Evolutionary conservation across 2,888 invertebrate species (phyloP), one percentile per base, ranked within the genome.

Genomic region (Chouioia cunea): DNA sequence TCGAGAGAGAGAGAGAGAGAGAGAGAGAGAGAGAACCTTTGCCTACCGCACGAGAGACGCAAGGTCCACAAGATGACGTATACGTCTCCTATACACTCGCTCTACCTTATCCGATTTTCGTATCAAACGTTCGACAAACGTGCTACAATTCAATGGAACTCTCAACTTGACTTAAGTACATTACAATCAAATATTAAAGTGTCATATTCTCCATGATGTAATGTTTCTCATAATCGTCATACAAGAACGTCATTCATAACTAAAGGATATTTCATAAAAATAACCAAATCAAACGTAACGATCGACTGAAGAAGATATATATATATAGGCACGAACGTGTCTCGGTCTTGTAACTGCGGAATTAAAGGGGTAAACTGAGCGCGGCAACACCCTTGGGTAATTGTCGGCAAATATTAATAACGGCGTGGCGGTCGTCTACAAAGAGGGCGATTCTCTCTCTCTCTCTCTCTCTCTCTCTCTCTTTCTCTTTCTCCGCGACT

Each of bases 331-430:
- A 74, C 74, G 78, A 80, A 81, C 81, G 83, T 82, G 83, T 82
- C 79, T 80, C 76, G 76, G 78, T 76, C 75, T 76, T 67, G 73
- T 74, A 73, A 76, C 75, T 74, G 74, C 75, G 81, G 82, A 81
- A 82, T 84, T 83, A 82, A 83, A 83, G 82, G 81, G 82, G 80
- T 81, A 79, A 75, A 68, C 58, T 59, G 20, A 66, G 54, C 22
- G 68, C 59, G 67, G 67, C 73, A 72, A 71, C 72, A 70, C 74
- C 77, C 79, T 78, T 77, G 79, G 78, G 79, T 85, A 84, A 85
- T 85, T 84, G 83, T 85, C 82, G 80, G 83, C 83, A 85, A 85
- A 85, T 85, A 85, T 85, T 85, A 84, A 85, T 85, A 84, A 83
- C 80, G 79, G 80, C 71, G 36, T 12, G 36, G 36, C 36, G 76